Evolutionary conservation across 2,113 vertebrate genomes (phyloP).

Genomic region (Ahaetulla prasina): DNA sequence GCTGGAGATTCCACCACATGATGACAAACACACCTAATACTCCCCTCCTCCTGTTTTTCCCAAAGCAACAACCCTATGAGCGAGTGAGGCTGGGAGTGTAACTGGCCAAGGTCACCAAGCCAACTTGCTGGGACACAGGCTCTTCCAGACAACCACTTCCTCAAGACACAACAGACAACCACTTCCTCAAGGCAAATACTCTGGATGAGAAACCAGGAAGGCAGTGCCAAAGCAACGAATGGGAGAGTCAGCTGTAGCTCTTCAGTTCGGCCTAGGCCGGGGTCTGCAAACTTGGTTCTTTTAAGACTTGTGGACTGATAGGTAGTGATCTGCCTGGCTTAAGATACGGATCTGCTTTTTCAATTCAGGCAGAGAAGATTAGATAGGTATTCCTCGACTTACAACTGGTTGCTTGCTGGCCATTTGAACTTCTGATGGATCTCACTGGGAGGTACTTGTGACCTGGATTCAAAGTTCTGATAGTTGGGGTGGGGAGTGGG

Average conservation of each 20-base stretch:
- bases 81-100: background rate
- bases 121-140: background rate
- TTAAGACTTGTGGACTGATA: too few species aligned
- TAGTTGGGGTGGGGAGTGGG: rapidly evolving
- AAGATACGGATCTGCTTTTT: background rate
- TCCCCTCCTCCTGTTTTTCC: background rate
- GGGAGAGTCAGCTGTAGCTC: background rate
- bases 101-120: background rate
- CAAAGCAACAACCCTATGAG: background rate
- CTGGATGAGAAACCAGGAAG: background rate
- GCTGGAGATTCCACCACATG: background rate
- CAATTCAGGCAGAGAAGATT: background rate
- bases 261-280: background rate
- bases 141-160: background rate
- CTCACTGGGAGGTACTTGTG: background rate
- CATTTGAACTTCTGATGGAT: background rate
- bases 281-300: too few species aligned
- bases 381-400: background rate
- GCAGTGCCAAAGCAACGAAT: background rate
- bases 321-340: too few species aligned
- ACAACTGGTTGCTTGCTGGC: background rate
- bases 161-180: background rate
- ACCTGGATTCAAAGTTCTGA: background rate
- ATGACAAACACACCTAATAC: background rate
- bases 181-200: background rate